phyloP scores from a whole-genome alignment of 1,140 invertebrate genomes.

The Platyscapa corneri region DNA sequence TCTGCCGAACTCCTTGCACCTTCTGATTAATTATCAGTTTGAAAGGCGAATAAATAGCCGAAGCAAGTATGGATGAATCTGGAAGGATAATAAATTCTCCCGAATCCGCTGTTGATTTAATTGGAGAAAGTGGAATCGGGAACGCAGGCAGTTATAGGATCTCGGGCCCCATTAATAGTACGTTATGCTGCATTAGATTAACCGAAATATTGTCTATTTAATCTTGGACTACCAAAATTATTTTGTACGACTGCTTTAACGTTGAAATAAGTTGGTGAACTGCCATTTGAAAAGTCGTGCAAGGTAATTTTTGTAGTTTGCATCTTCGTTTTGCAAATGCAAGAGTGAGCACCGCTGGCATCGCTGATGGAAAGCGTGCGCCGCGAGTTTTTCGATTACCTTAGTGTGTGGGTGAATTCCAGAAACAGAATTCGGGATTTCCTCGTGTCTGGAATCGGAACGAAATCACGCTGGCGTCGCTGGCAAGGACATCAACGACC shows the following conservation, averaged over 20 bases:
- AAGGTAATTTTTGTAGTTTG: no score
- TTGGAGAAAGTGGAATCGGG: background rate
- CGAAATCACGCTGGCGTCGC: background rate
- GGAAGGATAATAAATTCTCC: constrained; percentile 20
- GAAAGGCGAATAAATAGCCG: background rate
- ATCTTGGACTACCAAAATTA: no score
- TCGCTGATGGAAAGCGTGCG: no score
- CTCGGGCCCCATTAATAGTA: constrained; percentile 16
- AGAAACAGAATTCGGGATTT: background rate
- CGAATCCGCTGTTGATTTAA: background rate
- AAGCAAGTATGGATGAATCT: constrained; percentile 30
- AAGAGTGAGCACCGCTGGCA: no score
- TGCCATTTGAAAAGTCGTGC: no score
- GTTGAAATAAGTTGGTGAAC: no score
- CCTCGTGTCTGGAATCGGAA: background rate
- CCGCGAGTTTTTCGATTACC: no score
- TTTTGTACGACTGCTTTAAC: no score
- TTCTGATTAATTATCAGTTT: background rate
- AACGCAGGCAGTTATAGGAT: constrained; percentile 12
- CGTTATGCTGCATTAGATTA: background rate
- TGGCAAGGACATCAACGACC: constrained; percentile 8
- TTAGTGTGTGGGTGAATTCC: background rate
- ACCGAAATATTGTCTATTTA: no score
- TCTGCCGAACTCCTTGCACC: background rate
- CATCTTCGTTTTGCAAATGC: no score